phyloP scores from a whole-genome alignment of 2,888 invertebrate genomes.

The Macropis europaea region DNA sequence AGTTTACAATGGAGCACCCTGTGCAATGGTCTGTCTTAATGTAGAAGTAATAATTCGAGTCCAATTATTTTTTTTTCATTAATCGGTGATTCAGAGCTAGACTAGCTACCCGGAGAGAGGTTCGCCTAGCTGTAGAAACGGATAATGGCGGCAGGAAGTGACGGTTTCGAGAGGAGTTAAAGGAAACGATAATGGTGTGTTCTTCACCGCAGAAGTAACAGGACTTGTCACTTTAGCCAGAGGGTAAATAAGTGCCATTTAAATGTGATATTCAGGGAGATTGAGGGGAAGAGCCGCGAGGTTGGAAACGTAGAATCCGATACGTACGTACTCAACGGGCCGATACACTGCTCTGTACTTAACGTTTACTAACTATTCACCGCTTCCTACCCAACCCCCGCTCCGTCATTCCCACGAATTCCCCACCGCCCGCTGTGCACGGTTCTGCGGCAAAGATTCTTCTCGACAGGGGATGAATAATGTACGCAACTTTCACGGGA shows the following conservation, averaged over 20 bases:
- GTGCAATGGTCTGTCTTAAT: too few relatives aligned
- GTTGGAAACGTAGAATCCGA: slow-evolving; percentile 50
- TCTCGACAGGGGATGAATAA: slow-evolving; percentile 9
- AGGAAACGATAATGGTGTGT: slow-evolving; percentile 51
- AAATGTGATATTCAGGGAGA: slow-evolving; percentile 62
- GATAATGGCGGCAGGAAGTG: slow-evolving; percentile 49
- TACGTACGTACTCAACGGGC: slow-evolving; percentile 55
- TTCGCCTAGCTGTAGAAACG: slow-evolving; percentile 21
- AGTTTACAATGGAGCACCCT: too few relatives aligned
- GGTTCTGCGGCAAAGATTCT: slow-evolving; percentile 6
- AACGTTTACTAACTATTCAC: slow-evolving; percentile 66
- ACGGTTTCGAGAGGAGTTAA: slow-evolving; percentile 40
- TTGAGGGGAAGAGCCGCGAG: slow-evolving; percentile 33
- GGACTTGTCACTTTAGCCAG: slow-evolving; percentile 59
- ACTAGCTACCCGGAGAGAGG: too few relatives aligned
- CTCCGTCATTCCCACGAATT: slow-evolving; percentile 56
- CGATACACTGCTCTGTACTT: slow-evolving; percentile 65
- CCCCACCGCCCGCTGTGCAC: slow-evolving; percentile 1
- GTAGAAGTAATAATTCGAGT: too few relatives aligned
- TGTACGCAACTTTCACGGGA: not conserved
- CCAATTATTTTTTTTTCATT: too few relatives aligned
- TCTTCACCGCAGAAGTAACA: slow-evolving; percentile 54
- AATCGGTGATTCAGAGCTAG: too few relatives aligned
- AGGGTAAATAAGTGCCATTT: slow-evolving; percentile 64
- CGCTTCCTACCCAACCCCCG: slow-evolving; percentile 33